A percentile compares a stretch with the other conserved stretches of the same genome.
phyloP scores from a whole-genome alignment of 2,113 vertebrate genomes.

The Brachionichthys hirsutus region DNA sequence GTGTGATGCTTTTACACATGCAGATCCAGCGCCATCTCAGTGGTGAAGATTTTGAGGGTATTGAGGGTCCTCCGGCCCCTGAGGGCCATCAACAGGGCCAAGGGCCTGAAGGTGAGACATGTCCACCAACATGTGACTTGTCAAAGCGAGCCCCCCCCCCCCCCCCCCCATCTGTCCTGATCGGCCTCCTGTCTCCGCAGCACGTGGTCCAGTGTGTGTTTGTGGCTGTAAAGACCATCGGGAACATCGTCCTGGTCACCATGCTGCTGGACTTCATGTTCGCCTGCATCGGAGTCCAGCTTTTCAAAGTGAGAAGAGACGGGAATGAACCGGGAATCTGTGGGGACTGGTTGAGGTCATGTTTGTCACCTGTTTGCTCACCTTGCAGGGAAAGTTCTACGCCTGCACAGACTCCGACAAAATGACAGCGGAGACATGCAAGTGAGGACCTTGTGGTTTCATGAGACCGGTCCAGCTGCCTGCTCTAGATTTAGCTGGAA shows the following conservation, averaged over 20 bases:
- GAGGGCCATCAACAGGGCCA: constrained; percentile 84
- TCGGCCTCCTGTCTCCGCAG: constrained; percentile 56
- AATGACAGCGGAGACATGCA: constrained; percentile 85
- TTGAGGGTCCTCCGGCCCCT: constrained; percentile 89
- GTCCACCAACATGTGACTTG: background rate
- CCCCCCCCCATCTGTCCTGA: background rate
- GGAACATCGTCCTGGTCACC: constrained; percentile 91
- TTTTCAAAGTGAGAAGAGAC: constrained; percentile 84
- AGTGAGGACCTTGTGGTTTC: constrained; percentile 68
- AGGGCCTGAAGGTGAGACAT: constrained; percentile 77
- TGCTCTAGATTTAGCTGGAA: too few relatives aligned
- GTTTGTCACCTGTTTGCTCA: background rate
- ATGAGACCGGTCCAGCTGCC: too few relatives aligned
- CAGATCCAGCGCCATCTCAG: constrained; percentile 91
- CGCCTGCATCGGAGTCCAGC: constrained; percentile 92
- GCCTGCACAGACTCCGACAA: constrained; percentile 86
- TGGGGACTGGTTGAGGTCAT: background rate
- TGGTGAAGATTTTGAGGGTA: constrained; percentile 93
- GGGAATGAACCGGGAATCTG: background rate
- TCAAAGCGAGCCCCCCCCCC: background rate
- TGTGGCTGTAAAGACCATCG: constrained; percentile 93
- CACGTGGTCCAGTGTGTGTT: constrained; percentile 95
- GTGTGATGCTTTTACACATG: background rate
- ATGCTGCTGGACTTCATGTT: constrained; percentile 95
- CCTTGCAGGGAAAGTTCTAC: constrained; percentile 85